Base-by-base conservation (phyloP, 2,888 invertebrate species). In the Chrysodeixis includens region DNA sequence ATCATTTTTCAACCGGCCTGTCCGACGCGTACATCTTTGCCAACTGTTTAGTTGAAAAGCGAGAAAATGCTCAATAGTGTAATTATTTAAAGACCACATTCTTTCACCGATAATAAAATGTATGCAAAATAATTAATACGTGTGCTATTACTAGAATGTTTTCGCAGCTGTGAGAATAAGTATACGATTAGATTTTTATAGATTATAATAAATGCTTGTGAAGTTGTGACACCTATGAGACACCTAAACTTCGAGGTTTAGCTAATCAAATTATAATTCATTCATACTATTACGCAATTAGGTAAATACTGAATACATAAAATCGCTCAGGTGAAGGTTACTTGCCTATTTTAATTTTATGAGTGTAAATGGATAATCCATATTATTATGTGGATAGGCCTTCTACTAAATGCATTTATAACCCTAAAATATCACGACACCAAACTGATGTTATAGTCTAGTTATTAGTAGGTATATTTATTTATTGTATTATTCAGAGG, bases 1-100 rank as follows among this genome's bases (percentile, higher is more conserved):
- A 40, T 40, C 40, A 40, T 40, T 40, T 40, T 40, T 40, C 40
- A 40, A 40, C 40, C 40, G n/a, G n/a, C 40, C 40, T 40, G 40
- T 40, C 40, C 40, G n/a, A 40, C 40, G 40, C 40, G 40, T 40
- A 40, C n/a, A n/a, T 40, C 40, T 14, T n/a, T 40, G 40, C 40
- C 40, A 40, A 40, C n/a, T n/a, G 40, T 40, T 40, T 40, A n/a
- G 40, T 40, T 40, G 40, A 40, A 40, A 40, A 40, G 40, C 40
- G n/a, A 40, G 40, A 40, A n/a, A n/a, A 40, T 40, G 6, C 40
- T 40, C 40, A 40, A 40, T 40, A 40, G 40, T 40, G n/a, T 40
- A 40, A 40, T 40, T 40, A 40, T 40, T 40, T 40, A 40, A 40
- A 40, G 40, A 40, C n/a, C 40, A 40, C 40, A 40, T 40, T 40